Evolutionary conservation across 2,797 vertebrate species (phyloP), one percentile per base, ranked within the genome.

Genomic region (Sylvia borin): DNA sequence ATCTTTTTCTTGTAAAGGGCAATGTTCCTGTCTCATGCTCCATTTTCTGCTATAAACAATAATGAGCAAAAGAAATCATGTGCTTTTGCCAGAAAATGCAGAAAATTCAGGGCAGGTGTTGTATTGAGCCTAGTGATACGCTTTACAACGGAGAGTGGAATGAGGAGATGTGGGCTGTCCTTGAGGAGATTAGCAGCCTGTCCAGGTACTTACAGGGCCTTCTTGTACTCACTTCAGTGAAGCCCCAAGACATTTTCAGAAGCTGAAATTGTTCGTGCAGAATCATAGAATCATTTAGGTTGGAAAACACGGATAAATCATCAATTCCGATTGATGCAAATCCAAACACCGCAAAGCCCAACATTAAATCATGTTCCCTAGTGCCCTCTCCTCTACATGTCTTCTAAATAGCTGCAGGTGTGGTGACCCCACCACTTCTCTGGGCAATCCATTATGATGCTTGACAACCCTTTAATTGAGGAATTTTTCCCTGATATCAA

Each of bases 1-100:
- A 2, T 64, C 76, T 94, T 88, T 88, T 47, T 77, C 60, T 84
- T 81, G 57, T 78, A 93, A 93, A 88, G 74, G 53, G 31, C 61
- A 74, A 29, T 13, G 6, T 40, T 83, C 42, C 62, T 83, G 57
- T 61, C 18, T 90, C 47, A n/a, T 61, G 40, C 68, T 90, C 73
- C 68, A 57, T 89, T 91, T 94, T 79, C 81, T 88, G 40, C 57
- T 80, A 48, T 65, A 65, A 92, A 92, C 79, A 76, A 74, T 71
- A 85, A 93, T 8, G 45, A 91, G 78, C 15, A 60, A 77, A 76
- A 86, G 51, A 85, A 86, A 85, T 79, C 15, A 34, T 13, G 43
- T 38, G n/a, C 5, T 51, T 94, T 85, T 61, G 51, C 65, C 64
- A 87, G 66, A 20, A 89, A 74, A 84, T 60, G 60, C 48, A 84